Conservation (phyloP, 2,113 vertebrate genomes). For the Prionailurus viverrinus region DNA sequence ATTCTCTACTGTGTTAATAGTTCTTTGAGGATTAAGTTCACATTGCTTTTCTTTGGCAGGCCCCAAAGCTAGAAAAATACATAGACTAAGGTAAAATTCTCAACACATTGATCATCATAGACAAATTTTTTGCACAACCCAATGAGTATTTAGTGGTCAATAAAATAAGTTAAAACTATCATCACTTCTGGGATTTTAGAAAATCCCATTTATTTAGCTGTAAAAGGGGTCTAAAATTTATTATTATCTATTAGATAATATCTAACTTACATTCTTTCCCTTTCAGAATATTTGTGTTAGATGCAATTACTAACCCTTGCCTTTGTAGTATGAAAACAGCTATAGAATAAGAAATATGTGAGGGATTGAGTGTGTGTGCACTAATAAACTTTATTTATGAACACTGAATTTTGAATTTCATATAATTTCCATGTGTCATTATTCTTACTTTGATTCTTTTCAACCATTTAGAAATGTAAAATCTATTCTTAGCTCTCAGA, state of each 20-base stretch:
- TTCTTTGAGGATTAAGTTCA: neutral
- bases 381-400: neutral
- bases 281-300: neutral
- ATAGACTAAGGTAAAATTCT: neutral
- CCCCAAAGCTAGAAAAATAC: neutral
- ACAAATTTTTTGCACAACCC: neutral
- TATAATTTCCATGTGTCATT: neutral
- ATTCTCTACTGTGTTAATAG: neutral
- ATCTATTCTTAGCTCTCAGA: neutral
- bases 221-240: neutral
- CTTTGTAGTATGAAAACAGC: neutral
- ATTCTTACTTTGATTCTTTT: conserved; percentile 22
- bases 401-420: neutral
- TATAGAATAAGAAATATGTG: neutral
- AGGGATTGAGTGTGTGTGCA: neutral
- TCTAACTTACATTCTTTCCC: neutral
- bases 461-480: neutral
- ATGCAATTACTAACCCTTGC: neutral
- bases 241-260: no score
- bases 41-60: neutral
- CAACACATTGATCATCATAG: neutral
- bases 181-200: neutral
- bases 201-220: neutral
- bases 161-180: neutral
- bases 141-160: neutral